A percentile compares a stretch with the other conserved stretches of the same genome.
These are phyloP conservation scores for Thecocarcelia acutangulata DNA, from an alignment of 2,888 invertebrate genomes.

Conservation along the genomic window DNA sequence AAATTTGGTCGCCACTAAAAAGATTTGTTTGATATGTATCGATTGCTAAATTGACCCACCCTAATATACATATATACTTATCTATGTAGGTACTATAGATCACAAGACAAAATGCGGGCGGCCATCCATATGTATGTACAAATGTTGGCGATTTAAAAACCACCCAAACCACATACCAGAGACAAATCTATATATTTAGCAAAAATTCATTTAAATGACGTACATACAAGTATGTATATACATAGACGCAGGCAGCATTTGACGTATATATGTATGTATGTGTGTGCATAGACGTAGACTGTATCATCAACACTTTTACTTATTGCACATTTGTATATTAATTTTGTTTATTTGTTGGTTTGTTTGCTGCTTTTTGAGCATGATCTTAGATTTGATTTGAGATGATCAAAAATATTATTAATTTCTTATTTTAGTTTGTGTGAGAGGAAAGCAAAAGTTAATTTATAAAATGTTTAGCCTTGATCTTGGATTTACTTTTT, in stretches of 20 bases:
- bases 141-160: too few relatives aligned
- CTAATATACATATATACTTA: too few relatives aligned
- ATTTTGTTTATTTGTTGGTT: not conserved
- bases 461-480: slow-evolving; percentile 38
- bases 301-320: slow-evolving; percentile 9
- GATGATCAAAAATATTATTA: not conserved
- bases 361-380: too few relatives aligned
- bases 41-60: too few relatives aligned
- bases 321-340: not conserved
- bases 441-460: not conserved
- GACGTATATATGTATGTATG: not conserved
- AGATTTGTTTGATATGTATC: too few relatives aligned
- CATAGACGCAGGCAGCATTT: not conserved
- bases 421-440: slow-evolving; percentile 6
- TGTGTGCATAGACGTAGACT: not conserved
- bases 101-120: too few relatives aligned
- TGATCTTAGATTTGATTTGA: not conserved
- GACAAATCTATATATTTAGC: too few relatives aligned
- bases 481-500: slow-evolving; percentile 49
- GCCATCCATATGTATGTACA: too few relatives aligned
- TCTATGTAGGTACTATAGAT: slow-evolving; percentile 2
- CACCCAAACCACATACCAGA: too few relatives aligned
- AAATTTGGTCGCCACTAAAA: too few relatives aligned
- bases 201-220: not conserved
- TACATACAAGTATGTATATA: not conserved